A percentile compares a stretch with the other conserved stretches of the same genome.
Conservation (phyloP, 53 echinoderm and acorn worm genomes). For the Patiria pectinifera region DNA sequence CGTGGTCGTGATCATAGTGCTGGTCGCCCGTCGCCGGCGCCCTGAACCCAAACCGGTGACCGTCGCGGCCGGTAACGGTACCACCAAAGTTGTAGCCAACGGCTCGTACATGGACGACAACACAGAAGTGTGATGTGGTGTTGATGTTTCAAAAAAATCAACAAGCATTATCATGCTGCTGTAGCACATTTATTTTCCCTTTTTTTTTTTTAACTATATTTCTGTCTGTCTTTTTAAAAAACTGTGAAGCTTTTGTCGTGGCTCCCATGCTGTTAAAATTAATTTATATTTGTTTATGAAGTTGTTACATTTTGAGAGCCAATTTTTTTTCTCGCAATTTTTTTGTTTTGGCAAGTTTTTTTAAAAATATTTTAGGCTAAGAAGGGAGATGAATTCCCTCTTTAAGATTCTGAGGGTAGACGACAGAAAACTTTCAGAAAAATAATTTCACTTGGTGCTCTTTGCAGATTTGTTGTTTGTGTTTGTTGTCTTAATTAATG, state of each 20-base stretch:
- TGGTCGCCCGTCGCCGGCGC: constrained; percentile 48
- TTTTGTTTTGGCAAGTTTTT: constrained; percentile 14
- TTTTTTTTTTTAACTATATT: constrained; percentile 16
- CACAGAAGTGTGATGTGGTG: constrained; percentile 87
- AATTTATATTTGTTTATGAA: constrained; percentile 71
- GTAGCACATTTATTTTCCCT: background rate
- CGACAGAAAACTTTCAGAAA: constrained; percentile 24
- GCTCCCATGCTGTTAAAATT: constrained; percentile 46
- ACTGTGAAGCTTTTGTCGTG: constrained; percentile 25
- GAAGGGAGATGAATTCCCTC: background rate
- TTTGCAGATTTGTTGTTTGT: constrained; percentile 29
- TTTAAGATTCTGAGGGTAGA: constrained; percentile 11
- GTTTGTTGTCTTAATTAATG: constrained; percentile 23
- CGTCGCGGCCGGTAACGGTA: constrained; percentile 72
- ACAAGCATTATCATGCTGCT: constrained; percentile 1
- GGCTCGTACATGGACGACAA: constrained; percentile 79
- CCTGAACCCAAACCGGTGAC: constrained; percentile 45
- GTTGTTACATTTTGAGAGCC: constrained; percentile 40
- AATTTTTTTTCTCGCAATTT: constrained; percentile 17
- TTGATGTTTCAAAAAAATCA: background rate
- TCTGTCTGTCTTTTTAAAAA: constrained; percentile 37
- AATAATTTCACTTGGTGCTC: constrained; percentile 56
- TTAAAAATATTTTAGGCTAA: background rate
- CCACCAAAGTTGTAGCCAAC: constrained; percentile 79
- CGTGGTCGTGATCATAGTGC: constrained; percentile 68